phyloP scores from a whole-genome alignment of 2,888 invertebrate genomes.

The Nipponacmea schrenckii region DNA sequence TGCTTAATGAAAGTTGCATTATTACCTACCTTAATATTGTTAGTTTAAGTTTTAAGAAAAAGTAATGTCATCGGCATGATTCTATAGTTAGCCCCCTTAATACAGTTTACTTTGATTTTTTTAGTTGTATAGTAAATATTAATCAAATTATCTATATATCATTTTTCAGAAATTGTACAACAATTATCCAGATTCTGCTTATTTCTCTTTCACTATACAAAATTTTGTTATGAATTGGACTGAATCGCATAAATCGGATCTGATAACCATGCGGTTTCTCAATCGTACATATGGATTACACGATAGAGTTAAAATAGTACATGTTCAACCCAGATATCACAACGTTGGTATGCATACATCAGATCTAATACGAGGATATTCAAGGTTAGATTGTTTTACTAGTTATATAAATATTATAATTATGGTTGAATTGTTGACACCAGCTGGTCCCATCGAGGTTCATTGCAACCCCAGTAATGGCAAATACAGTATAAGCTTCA shows the following conservation, averaged over 20 bases:
- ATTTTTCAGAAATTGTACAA: neutral
- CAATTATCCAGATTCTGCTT: neutral
- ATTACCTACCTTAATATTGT: too few relatives aligned
- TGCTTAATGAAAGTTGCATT: too few relatives aligned
- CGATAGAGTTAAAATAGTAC: neutral
- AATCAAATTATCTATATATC: neutral
- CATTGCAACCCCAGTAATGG: too few relatives aligned
- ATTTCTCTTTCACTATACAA: neutral
- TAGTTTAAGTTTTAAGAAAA: too few relatives aligned
- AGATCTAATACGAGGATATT: neutral
- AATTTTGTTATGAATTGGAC: neutral
- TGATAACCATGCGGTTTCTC: neutral
- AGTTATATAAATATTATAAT: too few relatives aligned
- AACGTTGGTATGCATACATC: neutral
- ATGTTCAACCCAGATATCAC: neutral
- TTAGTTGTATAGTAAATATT: neutral
- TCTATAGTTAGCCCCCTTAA: too few relatives aligned
- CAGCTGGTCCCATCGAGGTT: too few relatives aligned
- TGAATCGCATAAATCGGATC: neutral
- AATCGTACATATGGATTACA: neutral
- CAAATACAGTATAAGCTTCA: too few relatives aligned
- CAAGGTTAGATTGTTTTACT: too few relatives aligned
- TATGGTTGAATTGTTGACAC: too few relatives aligned
- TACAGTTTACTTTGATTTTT: too few relatives aligned
- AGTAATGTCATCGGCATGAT: too few relatives aligned